Evolutionary conservation across 2,888 invertebrate genomes (phyloP), one percentile per base, ranked within the genome.

Genomic region (Bombyx huttoni): DNA sequence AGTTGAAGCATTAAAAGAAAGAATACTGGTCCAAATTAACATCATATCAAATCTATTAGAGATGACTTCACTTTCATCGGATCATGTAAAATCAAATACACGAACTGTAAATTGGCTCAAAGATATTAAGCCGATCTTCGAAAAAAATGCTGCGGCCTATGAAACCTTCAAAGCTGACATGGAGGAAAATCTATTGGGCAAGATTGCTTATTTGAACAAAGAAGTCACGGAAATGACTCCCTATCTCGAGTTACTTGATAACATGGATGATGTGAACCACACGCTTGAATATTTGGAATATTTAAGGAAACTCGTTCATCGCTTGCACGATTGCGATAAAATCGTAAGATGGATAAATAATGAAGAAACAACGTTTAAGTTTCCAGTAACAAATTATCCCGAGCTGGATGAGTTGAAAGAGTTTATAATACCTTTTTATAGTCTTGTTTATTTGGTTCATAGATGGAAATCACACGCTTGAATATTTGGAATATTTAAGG

Each of bases 301-400:
- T 65, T 89, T 97, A 60, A 91, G 94, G 52, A 92, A 92, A 59
- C 92, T 96, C 49, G 91, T 94, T 53, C 93, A 93, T 63, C 90
- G 93, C 54, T 82, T 98, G 49, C 91, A 91, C 54, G 92, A 92
- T 14, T 93, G 96, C 65, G 93, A 94, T 63, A 91, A 92, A 60
- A 90, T 94, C 60, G 93, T 96, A 13, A 76, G 83, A 7, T 97
- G 96, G 96, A 96, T 98, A 51, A 97, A 98, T 78, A 91, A 93
- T 62, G 98, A 98, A 86, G 97, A 98, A 83, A 81, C 86, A 6
- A 91, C 96, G 10, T 94, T 97, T 67, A 96, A 96, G 70, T 94
- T 96, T 70, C 94, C 94, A 1, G 74, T 92, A 50, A 92, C 94
- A 0, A 78, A 81, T 13, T 98, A 95, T 81, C 91, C 93, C 0